Evolutionary conservation across 1,140 invertebrate genomes (phyloP).

Genomic region (Polypedilum vanderplanki): DNA sequence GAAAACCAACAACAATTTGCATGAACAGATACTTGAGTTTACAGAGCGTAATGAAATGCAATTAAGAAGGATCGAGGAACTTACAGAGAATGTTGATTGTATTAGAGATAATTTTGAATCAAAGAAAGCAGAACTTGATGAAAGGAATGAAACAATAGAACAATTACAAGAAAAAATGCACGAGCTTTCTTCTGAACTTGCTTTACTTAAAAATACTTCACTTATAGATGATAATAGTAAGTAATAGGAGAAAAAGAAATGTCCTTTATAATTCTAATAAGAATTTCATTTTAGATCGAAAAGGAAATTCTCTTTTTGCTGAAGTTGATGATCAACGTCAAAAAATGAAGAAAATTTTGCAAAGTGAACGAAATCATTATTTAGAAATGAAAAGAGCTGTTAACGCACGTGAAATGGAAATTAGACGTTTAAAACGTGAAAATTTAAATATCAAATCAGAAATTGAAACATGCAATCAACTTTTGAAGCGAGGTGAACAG

Average conservation of each 20-base stretch:
- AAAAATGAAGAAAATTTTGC: conserved; percentile 42
- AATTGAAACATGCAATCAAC: conserved; percentile 39
- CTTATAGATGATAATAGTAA: conserved; percentile 37
- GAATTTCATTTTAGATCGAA: conserved; percentile 35
- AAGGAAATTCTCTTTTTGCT: conserved; percentile 50
- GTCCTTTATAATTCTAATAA: not conserved
- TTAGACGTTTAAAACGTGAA: conserved; percentile 43
- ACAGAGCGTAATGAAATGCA: not conserved
- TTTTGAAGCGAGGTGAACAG: conserved; percentile 33
- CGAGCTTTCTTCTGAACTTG: conserved; percentile 40
- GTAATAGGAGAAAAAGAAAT: not conserved
- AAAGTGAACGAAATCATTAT: conserved; percentile 43
- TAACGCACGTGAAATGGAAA: conserved; percentile 43
- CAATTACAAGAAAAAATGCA: conserved; percentile 40
- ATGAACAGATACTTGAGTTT: not conserved
- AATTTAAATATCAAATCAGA: conserved; percentile 42
- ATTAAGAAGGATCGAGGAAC: conserved; percentile 36
- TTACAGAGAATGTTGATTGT: conserved; percentile 39
- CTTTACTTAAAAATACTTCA: conserved; percentile 33
- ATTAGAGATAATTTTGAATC: conserved; percentile 39
- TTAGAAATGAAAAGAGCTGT: conserved; percentile 43
- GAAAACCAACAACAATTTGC: not conserved
- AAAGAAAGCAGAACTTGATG: conserved; percentile 40
- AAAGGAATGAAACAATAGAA: conserved; percentile 39
- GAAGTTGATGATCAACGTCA: conserved; percentile 49